phyloP scores from a whole-genome alignment of 2,113 vertebrate genomes.

The Pandion haliaetus region DNA sequence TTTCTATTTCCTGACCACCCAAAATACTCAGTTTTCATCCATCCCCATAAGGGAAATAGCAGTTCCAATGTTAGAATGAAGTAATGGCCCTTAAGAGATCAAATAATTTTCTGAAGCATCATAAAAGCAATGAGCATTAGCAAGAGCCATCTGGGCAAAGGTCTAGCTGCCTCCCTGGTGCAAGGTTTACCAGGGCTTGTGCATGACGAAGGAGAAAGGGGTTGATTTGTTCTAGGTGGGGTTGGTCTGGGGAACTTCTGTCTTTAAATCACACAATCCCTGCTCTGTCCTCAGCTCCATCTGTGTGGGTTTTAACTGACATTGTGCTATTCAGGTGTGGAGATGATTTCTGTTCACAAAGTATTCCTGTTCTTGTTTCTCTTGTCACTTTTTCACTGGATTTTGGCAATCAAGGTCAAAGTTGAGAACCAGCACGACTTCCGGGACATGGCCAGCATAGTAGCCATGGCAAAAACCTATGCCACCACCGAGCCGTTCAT shows the following conservation, averaged over 20 bases:
- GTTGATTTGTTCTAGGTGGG: neutral
- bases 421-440: conserved; percentile 93
- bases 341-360: neutral
- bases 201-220: neutral
- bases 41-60: neutral
- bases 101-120: neutral
- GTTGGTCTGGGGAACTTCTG: neutral
- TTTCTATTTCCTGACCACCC: neutral
- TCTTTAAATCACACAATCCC: neutral
- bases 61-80: neutral
- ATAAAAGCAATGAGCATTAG: neutral
- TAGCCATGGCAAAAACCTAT: conserved; percentile 92
- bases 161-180: neutral
- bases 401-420: conserved; percentile 83
- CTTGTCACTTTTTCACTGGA: neutral
- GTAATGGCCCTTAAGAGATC: neutral
- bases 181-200: neutral
- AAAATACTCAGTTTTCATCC: neutral
- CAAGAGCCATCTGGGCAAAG: neutral
- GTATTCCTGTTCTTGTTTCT: neutral
- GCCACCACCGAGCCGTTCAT: conserved; percentile 91
- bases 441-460: conserved; percentile 94
- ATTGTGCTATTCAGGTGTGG: neutral
- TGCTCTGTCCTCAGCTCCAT: neutral
- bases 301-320: neutral